phyloP scores from a whole-genome alignment of 2,797 vertebrate genomes.

The Sebastes vulpes region DNA sequence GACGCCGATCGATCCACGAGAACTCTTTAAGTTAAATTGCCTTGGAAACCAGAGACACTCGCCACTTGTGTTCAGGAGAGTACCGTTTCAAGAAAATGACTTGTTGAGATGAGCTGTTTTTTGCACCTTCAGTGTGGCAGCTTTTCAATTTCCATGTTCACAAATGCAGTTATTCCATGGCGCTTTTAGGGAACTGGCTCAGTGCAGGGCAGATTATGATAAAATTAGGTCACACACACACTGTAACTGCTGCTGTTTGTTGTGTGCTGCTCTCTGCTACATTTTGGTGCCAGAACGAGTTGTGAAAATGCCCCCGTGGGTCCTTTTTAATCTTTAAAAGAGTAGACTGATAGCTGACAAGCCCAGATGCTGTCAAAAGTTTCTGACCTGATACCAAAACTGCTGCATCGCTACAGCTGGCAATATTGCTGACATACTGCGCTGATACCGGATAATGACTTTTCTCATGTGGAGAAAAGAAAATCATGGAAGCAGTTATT shows the following conservation, averaged over 20 bases:
- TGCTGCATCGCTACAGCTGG: slow-evolving; percentile 24
- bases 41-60: slow-evolving; percentile 32
- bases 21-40: slow-evolving; percentile 41
- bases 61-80: neutral
- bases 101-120: slow-evolving; percentile 8
- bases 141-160: slow-evolving; percentile 32
- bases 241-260: slow-evolving; percentile 27
- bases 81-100: slow-evolving; percentile 6
- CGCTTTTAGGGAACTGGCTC: slow-evolving; percentile 35
- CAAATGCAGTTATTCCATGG: slow-evolving; percentile 23
- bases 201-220: slow-evolving; percentile 45
- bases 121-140: neutral
- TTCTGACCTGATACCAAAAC: slow-evolving; percentile 40
- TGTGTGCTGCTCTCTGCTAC: slow-evolving; percentile 16
- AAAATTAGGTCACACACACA: slow-evolving; percentile 63
- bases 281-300: slow-evolving; percentile 9
- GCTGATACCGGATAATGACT: slow-evolving; percentile 60
- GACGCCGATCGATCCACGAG: slow-evolving; percentile 24
- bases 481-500: slow-evolving; percentile 57
- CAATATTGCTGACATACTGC: slow-evolving; percentile 54
- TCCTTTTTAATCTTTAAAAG: slow-evolving; percentile 42
- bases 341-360: slow-evolving; percentile 51
- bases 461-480: slow-evolving; percentile 61
- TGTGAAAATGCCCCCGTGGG: slow-evolving; percentile 25
- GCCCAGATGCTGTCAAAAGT: slow-evolving; percentile 27